These are phyloP conservation scores for Eulemur rubriventer DNA, from an alignment of 2,797 vertebrate species.

Conservation along the genomic window DNA sequence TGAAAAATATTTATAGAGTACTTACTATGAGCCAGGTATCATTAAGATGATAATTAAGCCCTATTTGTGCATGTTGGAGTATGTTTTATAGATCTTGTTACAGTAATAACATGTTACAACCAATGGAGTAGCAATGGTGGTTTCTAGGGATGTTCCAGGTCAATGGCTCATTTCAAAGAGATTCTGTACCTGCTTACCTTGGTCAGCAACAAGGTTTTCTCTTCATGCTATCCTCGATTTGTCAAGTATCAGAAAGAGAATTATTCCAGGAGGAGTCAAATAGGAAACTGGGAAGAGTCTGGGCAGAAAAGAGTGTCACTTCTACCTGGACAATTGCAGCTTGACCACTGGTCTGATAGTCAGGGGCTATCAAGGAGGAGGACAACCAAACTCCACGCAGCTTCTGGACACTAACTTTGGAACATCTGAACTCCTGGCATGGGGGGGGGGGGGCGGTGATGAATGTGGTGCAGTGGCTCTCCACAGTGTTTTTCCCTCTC, in stretches of 20 bases:
- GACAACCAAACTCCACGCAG: neutral
- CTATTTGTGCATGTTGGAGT: neutral
- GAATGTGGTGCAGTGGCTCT: neutral
- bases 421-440: neutral
- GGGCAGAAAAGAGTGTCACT: neutral
- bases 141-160: neutral
- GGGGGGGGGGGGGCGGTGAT: rapidly evolving
- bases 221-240: neutral
- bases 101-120: neutral
- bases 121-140: neutral
- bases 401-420: neutral
- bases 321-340: neutral
- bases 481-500: neutral
- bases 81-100: neutral
- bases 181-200: neutral
- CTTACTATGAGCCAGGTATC: neutral
- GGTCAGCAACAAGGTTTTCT: neutral
- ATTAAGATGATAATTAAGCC: neutral
- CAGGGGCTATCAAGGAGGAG: neutral
- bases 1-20: neutral
- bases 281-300: neutral
- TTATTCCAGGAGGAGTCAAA: neutral
- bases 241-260: neutral
- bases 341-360: neutral
- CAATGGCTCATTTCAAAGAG: neutral